Evolutionary conservation across 2,888 invertebrate species (phyloP).

Genomic region (Melolontha melolontha): DNA sequence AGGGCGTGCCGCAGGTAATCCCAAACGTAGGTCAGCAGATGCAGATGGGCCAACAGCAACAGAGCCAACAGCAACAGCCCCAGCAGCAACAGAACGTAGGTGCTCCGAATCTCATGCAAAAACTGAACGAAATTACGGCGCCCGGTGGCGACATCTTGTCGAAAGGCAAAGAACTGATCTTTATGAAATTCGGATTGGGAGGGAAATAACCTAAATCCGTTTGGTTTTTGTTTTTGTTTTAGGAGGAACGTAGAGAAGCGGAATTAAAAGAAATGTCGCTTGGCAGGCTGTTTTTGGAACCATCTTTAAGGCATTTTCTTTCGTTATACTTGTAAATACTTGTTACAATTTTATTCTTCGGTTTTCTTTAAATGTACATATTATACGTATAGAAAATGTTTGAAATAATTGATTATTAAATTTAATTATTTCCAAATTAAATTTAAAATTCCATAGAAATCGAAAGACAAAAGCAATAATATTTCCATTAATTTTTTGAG

Average conservation of each 20-base stretch:
- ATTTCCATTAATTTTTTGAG: no score
- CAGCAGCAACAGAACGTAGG: slow-evolving; percentile 65
- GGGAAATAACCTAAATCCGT: slow-evolving; percentile 65
- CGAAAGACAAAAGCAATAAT: no score
- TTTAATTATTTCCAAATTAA: no score
- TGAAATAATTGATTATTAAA: no score
- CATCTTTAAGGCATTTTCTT: neutral
- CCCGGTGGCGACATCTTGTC: slow-evolving; percentile 91
- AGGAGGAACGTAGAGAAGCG: neutral
- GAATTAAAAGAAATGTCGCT: neutral
- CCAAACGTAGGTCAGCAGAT: slow-evolving; percentile 65
- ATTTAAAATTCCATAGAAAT: no score
- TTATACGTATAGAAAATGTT: no score
- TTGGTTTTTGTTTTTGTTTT: slow-evolving; percentile 28
- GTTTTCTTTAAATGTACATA: no score
- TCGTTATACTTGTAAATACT: no score
- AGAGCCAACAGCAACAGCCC: slow-evolving; percentile 63
- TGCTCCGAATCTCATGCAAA: slow-evolving; percentile 86
- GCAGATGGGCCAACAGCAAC: slow-evolving; percentile 63
- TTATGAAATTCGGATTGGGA: slow-evolving; percentile 93
- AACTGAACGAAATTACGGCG: slow-evolving; percentile 88
- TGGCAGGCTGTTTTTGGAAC: slow-evolving; percentile 51
- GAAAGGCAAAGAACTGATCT: slow-evolving; percentile 93
- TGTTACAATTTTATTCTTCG: no score
- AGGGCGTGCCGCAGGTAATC: slow-evolving; percentile 69